Conservation (phyloP, 2,113 vertebrate genomes). For the Barbus barbus region DNA sequence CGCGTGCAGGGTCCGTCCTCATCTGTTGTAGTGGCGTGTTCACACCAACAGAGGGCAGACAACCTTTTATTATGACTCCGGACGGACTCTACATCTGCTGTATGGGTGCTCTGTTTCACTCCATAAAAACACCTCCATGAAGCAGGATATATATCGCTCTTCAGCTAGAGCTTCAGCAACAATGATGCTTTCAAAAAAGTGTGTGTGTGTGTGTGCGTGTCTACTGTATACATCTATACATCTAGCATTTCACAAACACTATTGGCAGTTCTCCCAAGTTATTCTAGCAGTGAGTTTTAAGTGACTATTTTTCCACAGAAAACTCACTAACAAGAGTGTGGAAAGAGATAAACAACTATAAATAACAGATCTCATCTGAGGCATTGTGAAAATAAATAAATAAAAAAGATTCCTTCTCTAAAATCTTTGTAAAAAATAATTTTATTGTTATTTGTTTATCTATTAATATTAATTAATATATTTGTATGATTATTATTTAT, state of each 20-base stretch:
- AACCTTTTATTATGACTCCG: conserved; percentile 19
- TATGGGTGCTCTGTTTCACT: background rate
- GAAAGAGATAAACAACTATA: background rate
- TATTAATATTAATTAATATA: too few relatives aligned
- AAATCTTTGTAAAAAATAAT: too few relatives aligned
- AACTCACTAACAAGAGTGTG: background rate
- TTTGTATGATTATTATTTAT: too few relatives aligned
- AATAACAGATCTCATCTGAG: background rate
- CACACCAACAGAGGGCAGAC: conserved; percentile 43
- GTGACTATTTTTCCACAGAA: conserved; percentile 2
- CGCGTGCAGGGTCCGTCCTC: background rate
- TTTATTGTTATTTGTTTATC: too few relatives aligned
- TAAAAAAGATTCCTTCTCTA: too few relatives aligned
- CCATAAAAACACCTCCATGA: conserved; percentile 27
- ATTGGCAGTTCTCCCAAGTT: conserved; percentile 2
- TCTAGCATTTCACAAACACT: conserved; percentile 8
- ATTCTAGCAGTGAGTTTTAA: background rate
- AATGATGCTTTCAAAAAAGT: conserved; percentile 15
- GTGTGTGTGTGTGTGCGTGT: background rate
- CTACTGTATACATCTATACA: background rate
- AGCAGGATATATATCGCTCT: conserved; percentile 34
- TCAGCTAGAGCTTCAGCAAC: conserved; percentile 20
- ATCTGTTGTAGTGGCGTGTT: background rate
- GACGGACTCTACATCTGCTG: background rate
- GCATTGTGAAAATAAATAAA: too few relatives aligned